Conservation (phyloP, 2,888 invertebrate genomes). For the Drosophila limbata region DNA sequence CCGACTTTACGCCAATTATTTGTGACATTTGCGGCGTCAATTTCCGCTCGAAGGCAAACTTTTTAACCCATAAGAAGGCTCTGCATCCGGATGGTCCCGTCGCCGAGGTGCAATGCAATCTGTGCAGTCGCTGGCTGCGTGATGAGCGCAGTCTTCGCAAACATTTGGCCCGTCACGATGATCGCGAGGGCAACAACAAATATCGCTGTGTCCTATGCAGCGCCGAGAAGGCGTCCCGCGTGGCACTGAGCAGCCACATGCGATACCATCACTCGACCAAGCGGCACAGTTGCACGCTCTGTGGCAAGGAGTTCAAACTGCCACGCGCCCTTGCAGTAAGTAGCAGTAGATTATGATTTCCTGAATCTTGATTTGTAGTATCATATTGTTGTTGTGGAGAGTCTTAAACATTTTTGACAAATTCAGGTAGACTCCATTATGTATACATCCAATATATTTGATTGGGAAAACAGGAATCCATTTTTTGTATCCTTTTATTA, state of each 20-base stretch:
- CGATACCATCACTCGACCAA: conserved; percentile 73
- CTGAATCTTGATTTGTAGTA: no score
- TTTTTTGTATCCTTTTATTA: no score
- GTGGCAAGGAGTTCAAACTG: conserved; percentile 70
- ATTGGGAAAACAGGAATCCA: no score
- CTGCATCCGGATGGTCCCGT: conserved; percentile 72
- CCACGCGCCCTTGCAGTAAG: conserved; percentile 62
- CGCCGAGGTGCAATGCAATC: conserved; percentile 69
- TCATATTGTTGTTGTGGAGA: no score
- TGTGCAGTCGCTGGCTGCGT: conserved; percentile 71
- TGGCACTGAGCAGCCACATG: conserved; percentile 69
- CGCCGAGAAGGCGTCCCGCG: conserved; percentile 68
- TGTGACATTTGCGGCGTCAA: conserved; percentile 74
- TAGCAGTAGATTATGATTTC: conserved; percentile 2
- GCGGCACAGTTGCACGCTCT: conserved; percentile 69
- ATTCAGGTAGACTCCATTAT: no score
- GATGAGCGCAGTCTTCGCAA: conserved; percentile 73
- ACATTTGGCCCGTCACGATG: conserved; percentile 68
- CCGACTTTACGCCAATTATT: conserved; percentile 74
- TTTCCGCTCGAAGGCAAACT: conserved; percentile 74
- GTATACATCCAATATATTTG: no score
- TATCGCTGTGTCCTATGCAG: conserved; percentile 66
- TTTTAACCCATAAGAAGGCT: conserved; percentile 69
- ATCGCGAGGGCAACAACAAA: conserved; percentile 66
- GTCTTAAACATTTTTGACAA: no score